Evolutionary conservation across 1,140 invertebrate species (phyloP), one percentile per base, ranked within the genome.

Genomic region (Drosophila ficusphila): DNA sequence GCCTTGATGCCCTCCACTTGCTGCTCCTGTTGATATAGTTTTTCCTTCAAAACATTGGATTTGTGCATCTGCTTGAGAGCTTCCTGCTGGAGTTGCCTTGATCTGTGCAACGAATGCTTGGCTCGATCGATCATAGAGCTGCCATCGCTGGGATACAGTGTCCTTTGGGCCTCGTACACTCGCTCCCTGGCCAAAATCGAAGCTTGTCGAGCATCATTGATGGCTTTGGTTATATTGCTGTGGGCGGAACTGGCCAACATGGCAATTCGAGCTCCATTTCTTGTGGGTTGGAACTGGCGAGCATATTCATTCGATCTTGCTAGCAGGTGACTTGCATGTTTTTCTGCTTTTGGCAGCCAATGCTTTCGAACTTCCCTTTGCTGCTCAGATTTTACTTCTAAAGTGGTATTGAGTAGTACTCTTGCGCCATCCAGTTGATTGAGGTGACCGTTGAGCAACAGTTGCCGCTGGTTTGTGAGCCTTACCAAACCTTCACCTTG

Each of bases 201-300:
- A 9, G 94, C 93, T 27, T 92, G 86, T 12, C 93, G 92, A 0
- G 96, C 96, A 54, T 93, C 93, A n/a, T 92, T 86, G 0, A 95
- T 95, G 19, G 94, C 94, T 12, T 93, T 88, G 0, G 96, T 94
- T 48, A 98, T 97, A 71, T 95, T 95, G 75, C 96, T 93, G 90
- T 97, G 98, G 0, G 96, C 97, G 49, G 94, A 94, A 34, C 97
- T 97, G 7, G 91, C 91, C 33, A 91, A 16, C 69, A 91, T 67
- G 53, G 91, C 91, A n/a, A 91, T 81, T 23, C 81, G 76, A 14
- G 91, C 91, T 0, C 72, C 90, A 70, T 91, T 90, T 21, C 88
- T 75, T 0, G 90, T 91, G 11, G 90, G 79, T 21, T 91, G 90
- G 48, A 91, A 91, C 52, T 91, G 74, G 3, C 78, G 92, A 21